Conservation (phyloP, 2,113 vertebrate species). For the Girardinichthys multiradiatus region DNA sequence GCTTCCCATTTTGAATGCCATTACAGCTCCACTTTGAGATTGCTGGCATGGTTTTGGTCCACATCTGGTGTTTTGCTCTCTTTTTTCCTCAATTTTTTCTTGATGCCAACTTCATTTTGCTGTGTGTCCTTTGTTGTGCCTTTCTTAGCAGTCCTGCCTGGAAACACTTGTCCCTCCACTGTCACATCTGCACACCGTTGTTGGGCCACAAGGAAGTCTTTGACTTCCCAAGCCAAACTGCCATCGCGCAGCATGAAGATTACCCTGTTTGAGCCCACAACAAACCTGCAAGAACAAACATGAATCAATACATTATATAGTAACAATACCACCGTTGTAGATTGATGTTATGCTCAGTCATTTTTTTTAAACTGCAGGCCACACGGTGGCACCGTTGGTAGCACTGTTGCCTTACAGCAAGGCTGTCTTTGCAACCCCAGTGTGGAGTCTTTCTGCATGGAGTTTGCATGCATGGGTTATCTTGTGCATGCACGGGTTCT, state of each 20-base stretch:
- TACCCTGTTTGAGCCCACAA: constrained; percentile 94
- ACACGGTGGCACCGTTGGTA: no score
- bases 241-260: constrained; percentile 99
- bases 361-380: no score
- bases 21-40: constrained; percentile 86
- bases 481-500: no score
- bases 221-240: constrained; percentile 94
- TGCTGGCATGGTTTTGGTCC: constrained; percentile 81
- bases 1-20: not conserved
- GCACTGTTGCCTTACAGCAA: no score
- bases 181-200: constrained; percentile 93
- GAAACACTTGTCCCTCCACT: constrained; percentile 95
- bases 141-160: constrained; percentile 84
- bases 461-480: no score
- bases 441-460: no score
- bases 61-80: constrained; percentile 61
- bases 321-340: no score
- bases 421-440: no score
- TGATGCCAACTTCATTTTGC: constrained; percentile 79
- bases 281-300: constrained; percentile 82
- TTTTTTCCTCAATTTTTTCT: constrained; percentile 82
- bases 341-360: no score
- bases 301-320: no score
- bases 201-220: constrained; percentile 91
- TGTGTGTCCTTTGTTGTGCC: constrained; percentile 62